Base-by-base conservation (phyloP, 2,888 invertebrate genomes). In the Aspidapion aeneum region DNA sequence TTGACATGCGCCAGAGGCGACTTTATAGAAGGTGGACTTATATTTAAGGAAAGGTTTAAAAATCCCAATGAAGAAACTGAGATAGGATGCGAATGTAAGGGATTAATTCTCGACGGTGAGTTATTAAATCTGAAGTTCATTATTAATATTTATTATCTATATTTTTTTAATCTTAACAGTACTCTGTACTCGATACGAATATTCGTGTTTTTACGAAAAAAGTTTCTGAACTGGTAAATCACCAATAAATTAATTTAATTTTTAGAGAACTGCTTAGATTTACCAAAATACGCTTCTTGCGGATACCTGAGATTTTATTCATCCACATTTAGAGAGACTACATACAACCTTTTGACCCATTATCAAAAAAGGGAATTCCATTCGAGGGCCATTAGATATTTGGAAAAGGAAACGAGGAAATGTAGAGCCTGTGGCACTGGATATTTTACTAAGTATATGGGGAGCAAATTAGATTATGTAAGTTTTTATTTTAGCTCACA, bases 321-420 rank as follows among this genome's bases (percentile, higher is more conserved):
- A 65, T 74, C 82, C 0, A 74, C 83, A 62, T 87, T 88, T 72
- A 80, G 85, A 20, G 83, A 84, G 18, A 86, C 84, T 0, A 86
- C 86, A 2, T 88, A 88, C 69, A 84, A 86, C 64, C 75, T 87
- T 56, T 75, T 88, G 51, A 87, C 87, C 0, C 86, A 87, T 66
- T 82, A 79, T 66, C 87, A 87, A 70, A 86, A 87, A 75, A 82
- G 83, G 52, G 85, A 86, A 64, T 83, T 86, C 74, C 88, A 88
- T 69, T 80, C 79, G 0, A 82, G 84, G 62, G 86, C 87, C 0
- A 75, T 87, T 20, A 76, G 83, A 60, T 87, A 83, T 71, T 71
- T 88, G 59, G 85, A 86, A 71, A 83, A 83, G 5, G 83, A 85
- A 70, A 85, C 86, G 0, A 80, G 82, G 58, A 82, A 64, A 55